Base-by-base conservation (phyloP, 2,113 vertebrate genomes). In the Pygathrix nemaeus region DNA sequence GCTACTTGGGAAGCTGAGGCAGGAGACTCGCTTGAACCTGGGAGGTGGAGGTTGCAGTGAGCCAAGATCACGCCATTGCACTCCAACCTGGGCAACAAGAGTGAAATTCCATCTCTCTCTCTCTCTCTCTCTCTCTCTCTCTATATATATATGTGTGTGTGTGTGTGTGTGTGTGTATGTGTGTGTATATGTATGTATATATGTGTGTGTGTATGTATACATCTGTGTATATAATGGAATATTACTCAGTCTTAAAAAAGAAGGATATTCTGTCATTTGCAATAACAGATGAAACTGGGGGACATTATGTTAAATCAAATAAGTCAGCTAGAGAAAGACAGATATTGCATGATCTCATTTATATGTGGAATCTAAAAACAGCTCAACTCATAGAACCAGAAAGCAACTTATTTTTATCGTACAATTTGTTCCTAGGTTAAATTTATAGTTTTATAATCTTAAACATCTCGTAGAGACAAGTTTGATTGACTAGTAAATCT, bases 111-210 rank as follows among this genome's bases (percentile, higher is more conserved):
- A 61, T 61, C 10, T 59, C 13, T 40, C 38, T 40, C 38, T 40
- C 38, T 40, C 38, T 40, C 38, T 40, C 38, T 40, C 38, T 40
- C 38, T 40, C 38, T 40, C 38, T 40, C 38, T 40, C 38, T 40
- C 4, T 40, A 1, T 27, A 61, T 61, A 61, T 61, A 27, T 61
- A 3, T 61, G 11, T 59, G 11, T 6, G 6, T 55, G 14, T 64
- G 12, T 32, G 14, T 64, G 12, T 32, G 2, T 64, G 13, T 64
- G 43, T 43, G 5, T 43, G 5, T 43, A 5, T 25, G 1, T 61
- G 27, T 27, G 27, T 1, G 0, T 61, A 10, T 11, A 61, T 0
- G 0, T 61, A 50, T 61, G 25, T 25, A 23, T 3, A 12, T 27
- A 12, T 6, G 6, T 2, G 5, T 64, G 11, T 25, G 13, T 64